Conservation (phyloP, 2,797 vertebrate genomes). For the Glyptemys insculpta region DNA sequence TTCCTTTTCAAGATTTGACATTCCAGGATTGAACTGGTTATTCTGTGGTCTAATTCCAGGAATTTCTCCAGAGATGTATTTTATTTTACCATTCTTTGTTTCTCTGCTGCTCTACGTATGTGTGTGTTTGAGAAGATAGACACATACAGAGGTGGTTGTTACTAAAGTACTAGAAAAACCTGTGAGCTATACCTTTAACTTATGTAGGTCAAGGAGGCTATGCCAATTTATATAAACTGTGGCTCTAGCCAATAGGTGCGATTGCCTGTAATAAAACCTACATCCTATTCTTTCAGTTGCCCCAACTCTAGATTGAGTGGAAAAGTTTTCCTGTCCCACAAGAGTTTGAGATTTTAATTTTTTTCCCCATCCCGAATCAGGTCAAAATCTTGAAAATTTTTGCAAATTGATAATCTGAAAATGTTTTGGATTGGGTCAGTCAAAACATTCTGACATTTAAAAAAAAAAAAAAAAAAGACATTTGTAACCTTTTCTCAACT, state of each 20-base stretch:
- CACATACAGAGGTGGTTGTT: neutral
- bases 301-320: neutral
- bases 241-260: neutral
- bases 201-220: neutral
- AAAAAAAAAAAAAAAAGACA: neutral
- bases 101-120: neutral
- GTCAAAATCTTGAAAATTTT: neutral
- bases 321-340: neutral
- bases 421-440: neutral
- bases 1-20: conserved; percentile 22
- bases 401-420: neutral
- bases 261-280: neutral
- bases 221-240: neutral
- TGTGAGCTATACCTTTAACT: neutral
- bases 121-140: neutral
- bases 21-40: neutral
- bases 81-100: neutral
- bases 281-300: neutral
- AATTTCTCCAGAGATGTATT: neutral
- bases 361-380: neutral
- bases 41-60: neutral
- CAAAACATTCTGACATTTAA: neutral
- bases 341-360: neutral
- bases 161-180: neutral
- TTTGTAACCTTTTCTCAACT: neutral